Evolutionary conservation across 1,140 invertebrate genomes (phyloP).

Genomic region (Euura saliciscinereae): DNA sequence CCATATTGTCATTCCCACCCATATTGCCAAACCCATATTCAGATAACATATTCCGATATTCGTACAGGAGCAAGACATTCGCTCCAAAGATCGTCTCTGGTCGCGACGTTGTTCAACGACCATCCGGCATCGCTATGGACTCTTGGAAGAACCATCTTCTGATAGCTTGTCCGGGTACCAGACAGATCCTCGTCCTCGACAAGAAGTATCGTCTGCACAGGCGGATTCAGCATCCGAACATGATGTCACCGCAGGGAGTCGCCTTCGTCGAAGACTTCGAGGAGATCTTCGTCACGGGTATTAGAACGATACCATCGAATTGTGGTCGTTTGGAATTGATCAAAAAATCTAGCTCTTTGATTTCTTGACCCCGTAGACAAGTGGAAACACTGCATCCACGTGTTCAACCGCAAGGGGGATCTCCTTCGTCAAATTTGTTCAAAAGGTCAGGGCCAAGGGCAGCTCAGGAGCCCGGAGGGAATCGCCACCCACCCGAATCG

Average conservation of each 20-base stretch:
- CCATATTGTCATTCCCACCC: no score
- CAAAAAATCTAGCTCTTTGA: no score
- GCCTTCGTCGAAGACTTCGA: conserved; percentile 66
- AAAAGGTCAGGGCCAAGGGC: conserved; percentile 66
- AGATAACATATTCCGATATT: no score
- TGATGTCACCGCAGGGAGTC: conserved; percentile 71
- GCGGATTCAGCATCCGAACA: conserved; percentile 60
- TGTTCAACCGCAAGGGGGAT: conserved; percentile 69
- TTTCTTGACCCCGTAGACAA: conserved; percentile 58
- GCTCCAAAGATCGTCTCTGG: conserved; percentile 25
- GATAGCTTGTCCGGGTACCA: conserved; percentile 64
- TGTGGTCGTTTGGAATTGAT: background rate
- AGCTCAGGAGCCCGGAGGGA: conserved; percentile 75
- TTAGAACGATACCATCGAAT: conserved; percentile 8
- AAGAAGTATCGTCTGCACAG: conserved; percentile 60
- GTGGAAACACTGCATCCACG: conserved; percentile 78
- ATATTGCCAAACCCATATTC: no score
- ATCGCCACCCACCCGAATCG: conserved; percentile 66
- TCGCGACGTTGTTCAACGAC: conserved; percentile 50
- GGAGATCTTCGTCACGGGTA: conserved; percentile 69
- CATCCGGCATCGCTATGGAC: conserved; percentile 63
- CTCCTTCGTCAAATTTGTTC: conserved; percentile 67
- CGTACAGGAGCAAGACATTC: conserved; percentile 27
- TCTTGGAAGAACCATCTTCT: conserved; percentile 65
- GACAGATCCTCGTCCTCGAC: conserved; percentile 65